Conservation (phyloP, 2,888 invertebrate genomes). For the Acleris laterana region DNA sequence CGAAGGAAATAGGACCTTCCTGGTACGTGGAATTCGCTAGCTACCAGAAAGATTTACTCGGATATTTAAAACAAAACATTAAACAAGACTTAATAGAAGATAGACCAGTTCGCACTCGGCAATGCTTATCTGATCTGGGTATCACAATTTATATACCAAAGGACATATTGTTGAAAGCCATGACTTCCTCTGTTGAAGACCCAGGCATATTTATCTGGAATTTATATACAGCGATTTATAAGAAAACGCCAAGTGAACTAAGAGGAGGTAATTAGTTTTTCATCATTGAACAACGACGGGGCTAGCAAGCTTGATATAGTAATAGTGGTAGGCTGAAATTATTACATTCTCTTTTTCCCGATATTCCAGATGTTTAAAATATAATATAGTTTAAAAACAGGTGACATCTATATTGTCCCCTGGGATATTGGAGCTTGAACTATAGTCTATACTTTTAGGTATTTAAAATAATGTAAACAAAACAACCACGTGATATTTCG, state of each 20-base stretch:
- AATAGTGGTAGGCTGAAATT: too few relatives aligned
- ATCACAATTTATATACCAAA: conserved; percentile 60
- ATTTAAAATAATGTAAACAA: too few relatives aligned
- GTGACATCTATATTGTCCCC: too few relatives aligned
- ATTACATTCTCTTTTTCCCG: too few relatives aligned
- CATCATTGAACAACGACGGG: neutral
- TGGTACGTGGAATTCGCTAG: conserved; percentile 72
- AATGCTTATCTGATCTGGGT: conserved; percentile 64
- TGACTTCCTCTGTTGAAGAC: conserved; percentile 61
- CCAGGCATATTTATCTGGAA: conserved; percentile 77
- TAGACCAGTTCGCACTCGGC: conserved; percentile 59
- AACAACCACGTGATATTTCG: too few relatives aligned
- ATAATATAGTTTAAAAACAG: too few relatives aligned
- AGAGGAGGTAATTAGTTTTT: conserved; percentile 50
- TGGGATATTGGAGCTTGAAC: too few relatives aligned
- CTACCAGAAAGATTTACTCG: conserved; percentile 59
- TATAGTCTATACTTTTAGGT: too few relatives aligned
- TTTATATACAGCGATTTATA: conserved; percentile 65
- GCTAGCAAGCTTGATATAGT: too few relatives aligned
- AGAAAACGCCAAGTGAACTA: conserved; percentile 61
- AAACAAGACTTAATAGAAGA: conserved; percentile 74
- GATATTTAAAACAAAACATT: conserved; percentile 57
- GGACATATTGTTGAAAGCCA: conserved; percentile 59
- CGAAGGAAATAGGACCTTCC: conserved; percentile 61
- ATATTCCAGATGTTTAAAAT: too few relatives aligned